Evolutionary conservation across 2,888 invertebrate species (phyloP).

Genomic region (Ennomos erosarius): DNA sequence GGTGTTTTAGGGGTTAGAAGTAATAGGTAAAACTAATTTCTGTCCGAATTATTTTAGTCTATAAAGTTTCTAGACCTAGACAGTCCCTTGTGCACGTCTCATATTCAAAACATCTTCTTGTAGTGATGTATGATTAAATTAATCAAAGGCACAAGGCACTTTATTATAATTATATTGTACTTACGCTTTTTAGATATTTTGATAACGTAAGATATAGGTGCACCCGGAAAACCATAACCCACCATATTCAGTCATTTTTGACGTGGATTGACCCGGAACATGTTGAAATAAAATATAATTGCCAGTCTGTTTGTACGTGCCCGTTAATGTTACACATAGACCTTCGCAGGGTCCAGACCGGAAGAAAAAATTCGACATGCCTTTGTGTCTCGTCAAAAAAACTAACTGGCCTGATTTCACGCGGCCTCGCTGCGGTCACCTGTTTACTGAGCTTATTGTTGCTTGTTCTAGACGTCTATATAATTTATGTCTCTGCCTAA

Average conservation of each 20-base stretch:
- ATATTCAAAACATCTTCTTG: too few relatives aligned
- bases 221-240: constrained; percentile 12
- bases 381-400: constrained; percentile 34
- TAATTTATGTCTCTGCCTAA: too few relatives aligned
- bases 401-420: constrained; percentile 11
- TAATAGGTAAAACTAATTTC: too few relatives aligned
- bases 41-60: too few relatives aligned
- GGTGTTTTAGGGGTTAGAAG: too few relatives aligned
- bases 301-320: constrained; percentile 27
- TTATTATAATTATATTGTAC: too few relatives aligned
- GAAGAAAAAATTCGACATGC: constrained; percentile 36
- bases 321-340: constrained; percentile 22
- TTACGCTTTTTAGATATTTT: too few relatives aligned
- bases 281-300: constrained; percentile 25
- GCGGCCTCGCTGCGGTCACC: constrained; percentile 8
- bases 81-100: too few relatives aligned
- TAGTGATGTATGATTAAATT: too few relatives aligned
- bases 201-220: neutral
- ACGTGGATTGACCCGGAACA: constrained; percentile 24
- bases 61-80: too few relatives aligned
- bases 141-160: too few relatives aligned
- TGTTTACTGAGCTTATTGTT: neutral
- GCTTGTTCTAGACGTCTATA: too few relatives aligned
- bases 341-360: constrained; percentile 35
- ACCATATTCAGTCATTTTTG: constrained; percentile 23